These are phyloP conservation scores for Erithacus rubecula DNA, from an alignment of 2,797 vertebrate genomes.

Conservation along the genomic window DNA sequence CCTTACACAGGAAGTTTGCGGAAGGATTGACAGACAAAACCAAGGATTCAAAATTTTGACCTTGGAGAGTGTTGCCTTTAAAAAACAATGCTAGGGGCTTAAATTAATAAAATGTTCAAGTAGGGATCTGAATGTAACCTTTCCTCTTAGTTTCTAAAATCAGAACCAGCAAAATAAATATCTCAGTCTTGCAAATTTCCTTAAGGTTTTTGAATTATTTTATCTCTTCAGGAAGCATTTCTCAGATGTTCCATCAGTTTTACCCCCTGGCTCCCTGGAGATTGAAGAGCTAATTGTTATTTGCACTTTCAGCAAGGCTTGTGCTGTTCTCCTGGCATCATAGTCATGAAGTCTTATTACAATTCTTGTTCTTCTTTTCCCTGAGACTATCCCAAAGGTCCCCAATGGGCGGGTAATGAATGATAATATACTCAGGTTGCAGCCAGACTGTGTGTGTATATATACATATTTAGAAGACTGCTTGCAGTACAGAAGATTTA, in stretches of 20 bases:
- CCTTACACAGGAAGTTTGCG: neutral
- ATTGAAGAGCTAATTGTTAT: constrained; percentile 41
- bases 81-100: neutral
- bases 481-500: neutral
- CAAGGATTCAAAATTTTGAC: neutral
- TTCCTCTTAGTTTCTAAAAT: neutral
- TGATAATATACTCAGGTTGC: constrained; percentile 20
- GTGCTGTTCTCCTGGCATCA: neutral
- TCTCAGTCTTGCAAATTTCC: neutral
- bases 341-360: constrained; percentile 1
- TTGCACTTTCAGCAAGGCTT: constrained; percentile 37
- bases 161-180: neutral
- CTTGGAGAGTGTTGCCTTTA: neutral
- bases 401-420: neutral
- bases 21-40: neutral
- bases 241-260: neutral
- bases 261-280: neutral
- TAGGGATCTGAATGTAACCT: neutral
- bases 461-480: constrained; percentile 21
- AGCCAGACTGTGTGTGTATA: neutral
- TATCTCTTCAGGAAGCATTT: neutral
- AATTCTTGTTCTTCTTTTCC: constrained; percentile 6
- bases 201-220: constrained; percentile 8
- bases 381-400: neutral
- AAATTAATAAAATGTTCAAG: neutral